Percentiles rank a stretch among this genome's conserved stretches.
These are phyloP conservation scores for Unio pictorum DNA, from an alignment of 2,888 invertebrate genomes.

Conservation along the genomic window DNA sequence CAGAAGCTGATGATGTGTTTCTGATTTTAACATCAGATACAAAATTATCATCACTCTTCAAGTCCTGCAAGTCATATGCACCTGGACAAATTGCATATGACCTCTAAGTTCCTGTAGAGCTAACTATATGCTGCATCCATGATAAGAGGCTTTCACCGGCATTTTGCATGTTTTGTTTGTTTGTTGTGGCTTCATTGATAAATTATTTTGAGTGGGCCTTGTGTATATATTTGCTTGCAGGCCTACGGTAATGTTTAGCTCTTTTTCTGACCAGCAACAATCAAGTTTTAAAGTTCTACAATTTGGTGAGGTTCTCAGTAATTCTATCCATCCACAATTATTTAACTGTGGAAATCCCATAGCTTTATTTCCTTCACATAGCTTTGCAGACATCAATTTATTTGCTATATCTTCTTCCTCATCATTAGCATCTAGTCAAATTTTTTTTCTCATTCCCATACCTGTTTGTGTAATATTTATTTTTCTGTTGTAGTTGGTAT, in stretches of 20 bases:
- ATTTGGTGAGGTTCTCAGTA: constrained; percentile 4
- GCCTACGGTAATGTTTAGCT: not conserved
- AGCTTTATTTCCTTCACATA: not conserved
- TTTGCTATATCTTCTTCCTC: constrained; percentile 2
- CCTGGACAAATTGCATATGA: no score
- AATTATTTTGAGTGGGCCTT: not conserved
- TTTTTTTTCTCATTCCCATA: constrained; percentile 1
- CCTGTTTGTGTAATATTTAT: constrained; percentile 1
- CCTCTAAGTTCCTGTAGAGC: no score
- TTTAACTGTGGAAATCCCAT: constrained; percentile 1
- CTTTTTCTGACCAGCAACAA: not conserved
- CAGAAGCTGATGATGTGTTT: no score
- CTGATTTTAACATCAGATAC: no score
- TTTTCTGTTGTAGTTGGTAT: constrained; percentile 6
- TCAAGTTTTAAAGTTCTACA: constrained; percentile 1
- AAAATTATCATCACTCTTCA: no score
- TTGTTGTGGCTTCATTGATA: not conserved
- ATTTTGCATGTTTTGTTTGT: not conserved
- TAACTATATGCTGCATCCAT: no score
- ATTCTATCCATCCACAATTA: not conserved
- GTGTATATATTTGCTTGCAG: constrained; percentile 2
- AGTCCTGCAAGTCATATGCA: no score
- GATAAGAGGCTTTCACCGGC: no score
- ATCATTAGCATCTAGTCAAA: not conserved
- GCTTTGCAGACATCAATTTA: not conserved